Base-by-base conservation (phyloP, 1,140 invertebrate species). In the Melipona quadrifasciata region DNA sequence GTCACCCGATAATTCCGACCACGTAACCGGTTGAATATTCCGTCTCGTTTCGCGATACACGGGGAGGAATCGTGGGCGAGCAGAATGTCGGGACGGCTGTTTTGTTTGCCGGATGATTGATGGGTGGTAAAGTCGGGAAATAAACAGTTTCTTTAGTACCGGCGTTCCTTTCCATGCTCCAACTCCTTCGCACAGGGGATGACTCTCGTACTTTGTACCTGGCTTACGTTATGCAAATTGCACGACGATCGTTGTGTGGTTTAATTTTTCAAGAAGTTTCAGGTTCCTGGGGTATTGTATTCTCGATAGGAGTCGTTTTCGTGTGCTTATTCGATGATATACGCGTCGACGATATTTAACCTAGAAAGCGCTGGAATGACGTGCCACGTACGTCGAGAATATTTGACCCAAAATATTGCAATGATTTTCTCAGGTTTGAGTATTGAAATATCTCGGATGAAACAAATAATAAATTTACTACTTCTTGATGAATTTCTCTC, bases 1-100 rank as follows among this genome's bases (percentile, higher is more conserved):
- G 0, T 6, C 8, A 6, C 31, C 34, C 24, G 75, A 88, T 58
- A 78, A 75, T 85, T 75, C 82, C 27, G 70, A 2, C 73, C 27
- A 82, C 70, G 82, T 71, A 77, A 80, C 77, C 83, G 84, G 21
- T 65, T 61, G 81, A 84, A 81, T 86, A 88, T 82, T 80, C 80
- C 75, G 61, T 55, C 64, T 77, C 70, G 74, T 68, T 77, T 61
- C 78, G 24, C 76, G 65, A 47, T 70, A 21, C 76, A 68, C 58
- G 31, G 55, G 58, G 47, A 47, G 24, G 39, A 27, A 67, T 57
- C 47, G 58, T 51, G 68, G 17, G 58, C 57, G 57, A n/a, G 11
- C 2, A 75, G 53, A 64, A 17, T 19, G 27, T 31, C 24, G 73
- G 8, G 27, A 31, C 53, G 73, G 12, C 24, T 31, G 68, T 61